phyloP scores from a whole-genome alignment of 2,888 invertebrate genomes.

The Erannis defoliaria region DNA sequence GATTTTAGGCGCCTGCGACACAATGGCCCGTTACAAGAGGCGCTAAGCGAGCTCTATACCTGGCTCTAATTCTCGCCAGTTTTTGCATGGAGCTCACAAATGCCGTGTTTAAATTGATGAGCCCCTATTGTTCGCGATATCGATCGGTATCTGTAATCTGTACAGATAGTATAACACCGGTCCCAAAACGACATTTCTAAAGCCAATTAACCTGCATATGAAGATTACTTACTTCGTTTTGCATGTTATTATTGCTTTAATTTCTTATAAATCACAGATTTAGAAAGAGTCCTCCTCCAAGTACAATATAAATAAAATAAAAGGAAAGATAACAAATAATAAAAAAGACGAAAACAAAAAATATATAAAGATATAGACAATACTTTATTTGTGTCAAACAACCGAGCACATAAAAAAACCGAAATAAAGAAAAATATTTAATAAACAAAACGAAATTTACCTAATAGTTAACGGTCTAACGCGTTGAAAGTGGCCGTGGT shows the following conservation, averaged over 20 bases:
- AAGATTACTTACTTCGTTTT: slow-evolving; percentile 24
- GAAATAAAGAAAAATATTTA: no score
- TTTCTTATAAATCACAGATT: no score
- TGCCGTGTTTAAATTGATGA: slow-evolving; percentile 70
- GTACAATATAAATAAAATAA: no score
- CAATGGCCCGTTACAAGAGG: slow-evolving; percentile 73
- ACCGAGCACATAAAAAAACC: no score
- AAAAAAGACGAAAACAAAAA: no score
- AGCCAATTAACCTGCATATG: slow-evolving; percentile 46
- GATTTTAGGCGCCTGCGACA: slow-evolving; percentile 73
- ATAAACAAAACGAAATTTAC: no score
- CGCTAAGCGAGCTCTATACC: slow-evolving; percentile 72
- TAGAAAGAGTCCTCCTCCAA: no score
- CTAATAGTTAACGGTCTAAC: slow-evolving; percentile 34
- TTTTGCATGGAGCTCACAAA: slow-evolving; percentile 59
- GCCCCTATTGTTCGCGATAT: slow-evolving; percentile 68
- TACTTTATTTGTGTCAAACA: no score
- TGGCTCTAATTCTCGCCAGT: slow-evolving; percentile 68
- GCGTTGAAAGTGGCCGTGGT: slow-evolving; percentile 35
- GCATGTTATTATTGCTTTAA: no score
- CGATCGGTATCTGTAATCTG: slow-evolving; percentile 57
- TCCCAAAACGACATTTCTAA: slow-evolving; percentile 48
- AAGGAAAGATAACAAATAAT: no score
- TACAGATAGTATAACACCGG: slow-evolving; percentile 44
- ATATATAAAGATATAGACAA: no score